Base-by-base conservation (phyloP, 2,113 vertebrate genomes). In the Oceanodroma tethys region DNA sequence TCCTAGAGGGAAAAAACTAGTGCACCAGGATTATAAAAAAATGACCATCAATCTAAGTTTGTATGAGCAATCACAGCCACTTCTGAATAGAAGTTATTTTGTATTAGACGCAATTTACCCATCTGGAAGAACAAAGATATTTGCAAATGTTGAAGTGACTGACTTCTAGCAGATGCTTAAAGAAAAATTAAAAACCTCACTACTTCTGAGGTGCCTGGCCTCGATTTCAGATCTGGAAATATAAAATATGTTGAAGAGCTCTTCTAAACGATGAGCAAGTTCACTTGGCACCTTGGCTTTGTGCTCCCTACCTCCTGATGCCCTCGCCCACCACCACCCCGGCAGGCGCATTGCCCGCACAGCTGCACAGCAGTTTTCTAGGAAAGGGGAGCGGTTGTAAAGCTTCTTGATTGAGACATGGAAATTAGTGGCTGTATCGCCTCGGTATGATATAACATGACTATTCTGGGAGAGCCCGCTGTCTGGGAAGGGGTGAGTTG, bases 61-160 rank as follows among this genome's bases (percentile, higher is more conserved):
- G 48, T 82, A 45, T 70, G 71, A 96, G 87, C 78, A 93, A 96
- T 94, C 86, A 73, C 59, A 90, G 94, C 71, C 34, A 4, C 81
- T 95, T 95, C 89, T 1, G 3, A 83, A 83, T 25, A 80, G n/a
- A 38, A 87, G 47, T 93, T 91, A 96, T 93, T 96, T 96, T 90
- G 87, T 97, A 95, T 95, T 88, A 91, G 84, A 56, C 82, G 81
- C 81, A 87, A 85, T 95, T 93, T 93, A 94, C 95, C 84, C 95
- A 96, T 96, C 92, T 96, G 93, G 95, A 91, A 68, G 87, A 94
- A 95, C 90, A 96, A 95, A 97, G 95, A 91, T 90, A 7, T 26
- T 72, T 56, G 58, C 74, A 94, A 82, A 91, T 76, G 89, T 56
- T 65, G 67, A 83, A 95, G 62, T 11, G 78, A 65, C 58, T 94